Percentiles rank a stretch among this genome's conserved stretches.
phyloP scores from a whole-genome alignment of 2,888 invertebrate genomes.

The Alloscopus bannaensis region DNA sequence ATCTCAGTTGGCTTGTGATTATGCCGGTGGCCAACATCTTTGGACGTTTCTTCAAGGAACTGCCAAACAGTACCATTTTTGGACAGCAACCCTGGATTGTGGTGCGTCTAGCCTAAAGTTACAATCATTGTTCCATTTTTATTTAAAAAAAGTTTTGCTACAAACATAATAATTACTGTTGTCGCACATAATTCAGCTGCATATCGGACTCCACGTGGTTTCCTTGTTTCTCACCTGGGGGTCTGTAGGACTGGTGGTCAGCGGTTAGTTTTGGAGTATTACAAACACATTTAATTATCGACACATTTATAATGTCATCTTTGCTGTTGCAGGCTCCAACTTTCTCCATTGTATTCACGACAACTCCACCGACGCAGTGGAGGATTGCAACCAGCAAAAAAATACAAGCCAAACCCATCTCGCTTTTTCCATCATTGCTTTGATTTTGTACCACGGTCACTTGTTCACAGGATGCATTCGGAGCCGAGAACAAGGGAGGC shows the following conservation, averaged over 20 bases:
- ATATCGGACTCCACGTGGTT: background rate
- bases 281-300: background rate
- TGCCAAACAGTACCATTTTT: background rate
- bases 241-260: background rate
- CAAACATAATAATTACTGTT: background rate
- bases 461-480: background rate
- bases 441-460: background rate
- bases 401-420: background rate
- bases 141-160: too few relatives aligned
- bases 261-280: background rate
- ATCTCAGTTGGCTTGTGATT: conserved; percentile 20
- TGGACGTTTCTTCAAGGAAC: conserved; percentile 30
- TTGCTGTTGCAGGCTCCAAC: background rate
- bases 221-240: background rate
- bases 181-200: background rate
- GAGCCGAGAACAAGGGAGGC: background rate
- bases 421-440: background rate
- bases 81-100: background rate
- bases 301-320: background rate
- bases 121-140: too few relatives aligned
- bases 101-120: too few relatives aligned
- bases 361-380: background rate
- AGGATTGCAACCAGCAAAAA: background rate
- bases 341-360: background rate
- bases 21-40: conserved; percentile 42